Conservation (phyloP, 2,888 invertebrate genomes). For the Epiblema foenella region DNA sequence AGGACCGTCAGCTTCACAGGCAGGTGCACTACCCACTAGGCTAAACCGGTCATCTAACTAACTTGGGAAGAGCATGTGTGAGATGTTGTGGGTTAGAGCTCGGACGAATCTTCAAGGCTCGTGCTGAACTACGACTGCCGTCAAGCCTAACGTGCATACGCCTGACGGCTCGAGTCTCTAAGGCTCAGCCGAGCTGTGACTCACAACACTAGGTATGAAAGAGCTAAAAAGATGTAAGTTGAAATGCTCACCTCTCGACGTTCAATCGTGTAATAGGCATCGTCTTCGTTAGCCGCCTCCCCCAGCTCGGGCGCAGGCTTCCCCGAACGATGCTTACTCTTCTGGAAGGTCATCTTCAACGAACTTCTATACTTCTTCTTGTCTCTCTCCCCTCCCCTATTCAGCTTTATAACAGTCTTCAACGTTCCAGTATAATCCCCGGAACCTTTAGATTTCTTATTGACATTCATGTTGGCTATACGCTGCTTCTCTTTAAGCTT, state of each 20-base stretch:
- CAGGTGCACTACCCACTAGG: no score
- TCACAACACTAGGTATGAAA: not conserved
- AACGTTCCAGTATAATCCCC: constrained; percentile 91
- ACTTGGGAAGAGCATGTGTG: no score
- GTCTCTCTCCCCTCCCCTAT: constrained; percentile 80
- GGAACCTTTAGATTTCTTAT: constrained; percentile 65
- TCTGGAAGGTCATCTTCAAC: constrained; percentile 92
- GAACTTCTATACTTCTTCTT: constrained; percentile 89
- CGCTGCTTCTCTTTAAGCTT: constrained; percentile 81
- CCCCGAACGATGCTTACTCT: constrained; percentile 86
- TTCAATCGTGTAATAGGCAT: constrained; percentile 88
- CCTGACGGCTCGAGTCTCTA: no score
- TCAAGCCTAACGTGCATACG: no score
- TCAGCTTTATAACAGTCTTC: constrained; percentile 93
- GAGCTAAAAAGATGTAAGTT: constrained; percentile 16
- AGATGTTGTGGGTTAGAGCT: no score
- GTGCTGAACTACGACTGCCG: no score
- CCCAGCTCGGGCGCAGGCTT: constrained; percentile 78
- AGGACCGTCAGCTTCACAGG: no score
- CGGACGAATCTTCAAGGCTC: no score
- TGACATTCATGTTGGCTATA: constrained; percentile 60
- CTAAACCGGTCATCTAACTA: no score
- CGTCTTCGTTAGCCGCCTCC: constrained; percentile 67
- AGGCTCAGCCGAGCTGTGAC: no score
- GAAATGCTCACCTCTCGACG: constrained; percentile 79